A percentile compares a stretch with the other conserved stretches of the same genome.
These are phyloP conservation scores for Camponotus pennsylvanicus DNA, from an alignment of 1,140 invertebrate genomes.

Conservation along the genomic window DNA sequence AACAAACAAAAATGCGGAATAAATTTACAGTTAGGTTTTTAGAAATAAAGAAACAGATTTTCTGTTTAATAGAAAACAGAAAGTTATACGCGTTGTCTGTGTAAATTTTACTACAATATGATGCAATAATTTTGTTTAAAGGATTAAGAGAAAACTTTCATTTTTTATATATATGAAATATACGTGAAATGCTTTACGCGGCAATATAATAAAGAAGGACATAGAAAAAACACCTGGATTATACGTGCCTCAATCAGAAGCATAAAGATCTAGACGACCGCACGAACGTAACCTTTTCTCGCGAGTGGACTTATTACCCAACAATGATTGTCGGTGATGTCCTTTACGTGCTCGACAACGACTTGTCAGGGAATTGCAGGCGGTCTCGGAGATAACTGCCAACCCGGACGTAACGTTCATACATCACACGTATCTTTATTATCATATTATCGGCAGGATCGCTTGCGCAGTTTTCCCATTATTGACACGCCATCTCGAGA, in stretches of 20 bases:
- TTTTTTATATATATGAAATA: background rate
- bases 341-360: conserved; percentile 36
- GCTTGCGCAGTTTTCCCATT: conserved; percentile 11
- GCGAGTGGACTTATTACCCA: conserved; percentile 50
- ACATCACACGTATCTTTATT: conserved; percentile 39
- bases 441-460: conserved; percentile 33
- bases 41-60: background rate
- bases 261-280: conserved; percentile 30
- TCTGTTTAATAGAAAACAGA: background rate
- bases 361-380: conserved; percentile 25
- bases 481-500: background rate
- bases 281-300: conserved; percentile 55
- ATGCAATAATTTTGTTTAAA: background rate
- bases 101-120: background rate
- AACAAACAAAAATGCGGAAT: background rate
- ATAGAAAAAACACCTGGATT: background rate
- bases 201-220: background rate
- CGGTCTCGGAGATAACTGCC: conserved; percentile 1
- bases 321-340: conserved; percentile 34
- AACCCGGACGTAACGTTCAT: conserved; percentile 55
- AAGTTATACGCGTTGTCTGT: too few species aligned
- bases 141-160: background rate
- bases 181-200: background rate
- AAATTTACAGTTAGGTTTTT: background rate
- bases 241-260: background rate